These are phyloP conservation scores for Criorhina ranunculi DNA, from an alignment of 2,888 invertebrate genomes.

Conservation along the genomic window DNA sequence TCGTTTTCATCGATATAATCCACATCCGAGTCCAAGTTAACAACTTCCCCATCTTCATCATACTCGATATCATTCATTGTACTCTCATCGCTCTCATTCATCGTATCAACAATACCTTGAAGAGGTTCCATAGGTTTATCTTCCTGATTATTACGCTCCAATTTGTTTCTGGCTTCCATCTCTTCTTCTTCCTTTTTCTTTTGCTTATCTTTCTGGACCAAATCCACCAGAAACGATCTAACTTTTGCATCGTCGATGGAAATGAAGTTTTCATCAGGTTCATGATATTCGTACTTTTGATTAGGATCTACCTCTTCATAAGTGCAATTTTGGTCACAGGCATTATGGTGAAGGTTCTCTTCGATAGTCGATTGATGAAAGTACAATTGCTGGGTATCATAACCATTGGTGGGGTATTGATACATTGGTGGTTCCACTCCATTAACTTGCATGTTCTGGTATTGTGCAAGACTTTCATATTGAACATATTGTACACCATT, in stretches of 20 bases:
- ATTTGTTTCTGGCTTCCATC: conserved; percentile 41
- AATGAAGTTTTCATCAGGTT: conserved; percentile 83
- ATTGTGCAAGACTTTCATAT: conserved; percentile 57
- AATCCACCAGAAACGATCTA: conserved; percentile 80
- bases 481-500: conserved; percentile 71
- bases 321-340: conserved; percentile 56
- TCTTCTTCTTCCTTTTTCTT: conserved; percentile 73
- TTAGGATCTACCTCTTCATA: conserved; percentile 70
- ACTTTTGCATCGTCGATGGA: conserved; percentile 83
- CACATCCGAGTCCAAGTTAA: conserved; percentile 66
- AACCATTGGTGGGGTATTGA: conserved; percentile 59
- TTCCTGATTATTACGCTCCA: conserved; percentile 53
- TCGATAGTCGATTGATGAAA: conserved; percentile 47
- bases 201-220: conserved; percentile 80
- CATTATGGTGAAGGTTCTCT: conserved; percentile 54
- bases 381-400: conserved; percentile 51
- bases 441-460: conserved; percentile 48
- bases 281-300: conserved; percentile 80
- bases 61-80: conserved; percentile 65
- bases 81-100: conserved; percentile 69
- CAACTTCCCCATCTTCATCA: conserved; percentile 77
- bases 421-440: conserved; percentile 54
- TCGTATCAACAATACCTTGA: conserved; percentile 12
- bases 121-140: conserved; percentile 22
- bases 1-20: conserved; percentile 78